A percentile compares a stretch with the other conserved stretches of the same genome.
Evolutionary conservation across 2,113 vertebrate genomes (phyloP).

Genomic region (Bufo bufo): DNA sequence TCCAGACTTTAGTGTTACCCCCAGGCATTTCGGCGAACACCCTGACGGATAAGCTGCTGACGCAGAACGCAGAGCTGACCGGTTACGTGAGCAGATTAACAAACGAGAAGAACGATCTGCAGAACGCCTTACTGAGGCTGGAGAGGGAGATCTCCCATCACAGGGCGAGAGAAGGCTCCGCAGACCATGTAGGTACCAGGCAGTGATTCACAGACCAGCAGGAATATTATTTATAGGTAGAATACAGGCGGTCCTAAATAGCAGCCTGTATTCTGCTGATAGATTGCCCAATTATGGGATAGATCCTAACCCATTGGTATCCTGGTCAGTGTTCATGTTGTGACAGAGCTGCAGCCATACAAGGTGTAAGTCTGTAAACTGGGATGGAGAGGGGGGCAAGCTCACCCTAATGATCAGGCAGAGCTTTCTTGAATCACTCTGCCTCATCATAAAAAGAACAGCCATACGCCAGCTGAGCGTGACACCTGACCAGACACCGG

Average conservation of each 20-base stretch:
- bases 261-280: neutral
- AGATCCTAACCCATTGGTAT: neutral
- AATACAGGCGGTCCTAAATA: neutral
- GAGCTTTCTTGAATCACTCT: no score
- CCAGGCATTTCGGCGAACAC: conserved; percentile 73
- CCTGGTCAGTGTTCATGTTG: no score
- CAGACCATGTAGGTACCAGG: conserved; percentile 70
- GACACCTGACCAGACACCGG: no score
- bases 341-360: no score
- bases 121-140: conserved; percentile 83
- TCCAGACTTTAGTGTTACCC: conserved; percentile 69
- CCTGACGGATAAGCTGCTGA: conserved; percentile 86
- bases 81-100: conserved; percentile 91
- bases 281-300: neutral
- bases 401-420: no score
- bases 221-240: no score
- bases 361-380: no score
- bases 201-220: neutral
- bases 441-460: no score
- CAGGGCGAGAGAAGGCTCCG: conserved; percentile 69
- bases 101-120: conserved; percentile 93
- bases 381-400: no score
- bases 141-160: conserved; percentile 83
- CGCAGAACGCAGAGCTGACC: conserved; percentile 91
- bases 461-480: no score